Conservation (phyloP, 2,113 vertebrate genomes). For the Carassius gibelio region DNA sequence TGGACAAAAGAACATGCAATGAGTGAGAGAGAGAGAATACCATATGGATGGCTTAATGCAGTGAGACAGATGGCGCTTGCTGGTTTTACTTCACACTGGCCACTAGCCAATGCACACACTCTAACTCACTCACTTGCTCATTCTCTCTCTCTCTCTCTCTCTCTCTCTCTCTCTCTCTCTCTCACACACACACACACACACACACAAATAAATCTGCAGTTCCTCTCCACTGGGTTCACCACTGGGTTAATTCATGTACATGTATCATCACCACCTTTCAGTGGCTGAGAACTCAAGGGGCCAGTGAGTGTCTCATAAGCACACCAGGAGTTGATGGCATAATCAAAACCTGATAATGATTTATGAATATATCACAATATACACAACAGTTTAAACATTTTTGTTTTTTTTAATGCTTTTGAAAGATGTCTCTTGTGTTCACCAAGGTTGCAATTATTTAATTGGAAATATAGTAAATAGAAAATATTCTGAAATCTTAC, state of each 20-base stretch:
- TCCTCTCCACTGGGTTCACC: slow-evolving; percentile 1
- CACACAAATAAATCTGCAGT: not conserved
- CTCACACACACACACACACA: not conserved
- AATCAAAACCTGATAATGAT: not conserved
- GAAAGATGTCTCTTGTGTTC: too few relatives aligned
- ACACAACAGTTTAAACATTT: too few relatives aligned
- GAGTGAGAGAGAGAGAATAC: slow-evolving; percentile 1
- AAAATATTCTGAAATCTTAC: too few relatives aligned
- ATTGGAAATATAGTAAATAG: too few relatives aligned
- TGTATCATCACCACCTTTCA: not conserved
- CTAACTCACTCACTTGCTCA: too few relatives aligned
- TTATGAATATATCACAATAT: not conserved
- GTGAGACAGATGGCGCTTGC: slow-evolving; percentile 35
- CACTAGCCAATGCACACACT: not conserved
- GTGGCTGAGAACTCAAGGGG: not conserved
- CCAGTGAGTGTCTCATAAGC: not conserved
- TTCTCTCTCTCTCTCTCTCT: too few relatives aligned
- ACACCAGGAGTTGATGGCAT: not conserved
- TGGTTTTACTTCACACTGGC: slow-evolving; percentile 49
- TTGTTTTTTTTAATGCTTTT: too few relatives aligned
- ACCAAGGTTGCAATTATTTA: too few relatives aligned
- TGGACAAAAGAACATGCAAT: slow-evolving; percentile 20
- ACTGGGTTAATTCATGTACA: slow-evolving; percentile 11
- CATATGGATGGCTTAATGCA: slow-evolving; percentile 44
- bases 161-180: too few relatives aligned